These are phyloP conservation scores for Theonella swinhoei DNA, from an alignment of 37 sponge, comb jelly and placozoan species.

Conservation along the genomic window DNA sequence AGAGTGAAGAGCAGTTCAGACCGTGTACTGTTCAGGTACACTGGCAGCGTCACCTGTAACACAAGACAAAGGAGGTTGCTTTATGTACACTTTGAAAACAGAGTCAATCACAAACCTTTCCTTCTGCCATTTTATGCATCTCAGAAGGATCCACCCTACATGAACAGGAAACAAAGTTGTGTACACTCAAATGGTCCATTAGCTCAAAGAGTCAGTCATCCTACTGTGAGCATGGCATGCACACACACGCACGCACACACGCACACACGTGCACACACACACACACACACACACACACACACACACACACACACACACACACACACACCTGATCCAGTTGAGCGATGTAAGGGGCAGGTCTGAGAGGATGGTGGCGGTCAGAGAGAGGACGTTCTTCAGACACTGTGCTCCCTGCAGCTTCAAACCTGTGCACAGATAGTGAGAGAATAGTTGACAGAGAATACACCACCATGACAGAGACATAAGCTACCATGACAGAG, in stretches of 20 bases:
- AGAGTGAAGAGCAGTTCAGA: conserved; percentile 88
- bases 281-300: no score
- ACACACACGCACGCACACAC: no score
- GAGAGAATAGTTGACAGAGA: no score
- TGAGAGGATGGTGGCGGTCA: conserved; percentile 59
- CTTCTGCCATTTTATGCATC: conserved; percentile 38
- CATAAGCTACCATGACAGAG: no score
- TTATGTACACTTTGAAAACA: neutral
- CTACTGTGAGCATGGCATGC: no score
- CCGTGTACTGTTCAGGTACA: conserved; percentile 82
- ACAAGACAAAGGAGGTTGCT: neutral
- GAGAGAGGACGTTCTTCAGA: conserved; percentile 32
- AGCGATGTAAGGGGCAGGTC: conserved; percentile 64
- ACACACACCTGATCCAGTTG: conserved; percentile 67
- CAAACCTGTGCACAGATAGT: no score
- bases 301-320: neutral
- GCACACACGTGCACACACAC: no score
- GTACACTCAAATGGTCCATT: no score
- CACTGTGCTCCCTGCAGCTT: conserved; percentile 74
- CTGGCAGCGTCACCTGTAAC: conserved; percentile 79
- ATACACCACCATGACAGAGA: no score
- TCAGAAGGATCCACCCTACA: conserved; percentile 59
- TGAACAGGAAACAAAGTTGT: neutral
- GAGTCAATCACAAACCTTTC: conserved; percentile 45
- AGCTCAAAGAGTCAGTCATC: no score